Evolutionary conservation across 2,888 invertebrate genomes (phyloP).

Genomic region (Embidobia sp.): DNA sequence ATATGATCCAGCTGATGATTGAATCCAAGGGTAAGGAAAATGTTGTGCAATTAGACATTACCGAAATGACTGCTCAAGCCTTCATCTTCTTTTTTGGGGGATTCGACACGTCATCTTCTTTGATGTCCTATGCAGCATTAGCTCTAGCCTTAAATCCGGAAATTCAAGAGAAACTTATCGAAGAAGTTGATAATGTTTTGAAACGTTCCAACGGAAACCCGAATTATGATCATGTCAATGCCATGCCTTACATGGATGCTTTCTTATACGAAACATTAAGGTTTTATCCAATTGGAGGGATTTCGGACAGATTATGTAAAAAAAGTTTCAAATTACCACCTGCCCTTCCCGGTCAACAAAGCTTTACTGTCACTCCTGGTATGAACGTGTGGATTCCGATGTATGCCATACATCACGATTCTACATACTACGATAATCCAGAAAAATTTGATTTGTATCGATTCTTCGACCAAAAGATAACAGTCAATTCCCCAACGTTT

Average conservation of each 20-base stretch:
- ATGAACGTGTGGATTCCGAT: constrained; percentile 68
- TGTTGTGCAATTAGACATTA: constrained; percentile 62
- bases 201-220: constrained; percentile 49
- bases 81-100: too few species aligned
- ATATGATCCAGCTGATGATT: too few species aligned
- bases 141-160: constrained; percentile 69
- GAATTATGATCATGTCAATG: constrained; percentile 70
- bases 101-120: constrained; percentile 66
- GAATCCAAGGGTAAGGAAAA: constrained; percentile 62
- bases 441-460: too few species aligned
- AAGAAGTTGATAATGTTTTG: constrained; percentile 72
- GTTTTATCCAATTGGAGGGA: constrained; percentile 69
- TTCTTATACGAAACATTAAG: too few species aligned
- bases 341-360: constrained; percentile 62
- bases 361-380: constrained; percentile 71
- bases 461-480: constrained; percentile 75
- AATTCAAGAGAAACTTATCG: too few species aligned
- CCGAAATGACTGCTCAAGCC: constrained; percentile 71
- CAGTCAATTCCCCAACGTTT: constrained; percentile 69
- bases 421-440: constrained; percentile 8
- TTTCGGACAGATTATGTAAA: constrained; percentile 82
- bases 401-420: constrained; percentile 7
- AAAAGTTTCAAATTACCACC: constrained; percentile 72
- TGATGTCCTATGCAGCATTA: constrained; percentile 70
- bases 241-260: constrained; percentile 72